Percentiles rank a stretch among this genome's conserved stretches.
phyloP scores from a whole-genome alignment of 2,113 vertebrate genomes.

The Brienomyrus brachyistius region DNA sequence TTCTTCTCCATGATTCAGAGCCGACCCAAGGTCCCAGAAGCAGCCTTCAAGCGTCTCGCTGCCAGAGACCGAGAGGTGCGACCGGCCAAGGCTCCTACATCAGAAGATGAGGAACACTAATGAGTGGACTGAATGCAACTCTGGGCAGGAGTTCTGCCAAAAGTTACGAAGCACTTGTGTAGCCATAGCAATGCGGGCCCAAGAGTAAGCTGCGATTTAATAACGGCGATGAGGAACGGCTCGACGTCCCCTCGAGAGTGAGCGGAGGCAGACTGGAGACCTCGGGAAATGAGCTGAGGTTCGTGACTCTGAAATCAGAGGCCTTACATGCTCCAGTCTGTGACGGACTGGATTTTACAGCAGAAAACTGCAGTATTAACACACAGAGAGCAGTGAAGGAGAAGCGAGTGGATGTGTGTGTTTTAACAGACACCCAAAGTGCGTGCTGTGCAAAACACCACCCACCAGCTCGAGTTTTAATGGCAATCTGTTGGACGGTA shows the following conservation, averaged over 20 bases:
- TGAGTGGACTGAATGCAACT: background rate
- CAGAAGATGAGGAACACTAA: background rate
- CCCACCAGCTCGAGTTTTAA: background rate
- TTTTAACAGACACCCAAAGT: background rate
- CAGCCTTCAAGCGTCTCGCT: background rate
- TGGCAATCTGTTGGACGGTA: background rate
- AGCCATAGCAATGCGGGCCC: slow-evolving; percentile 17
- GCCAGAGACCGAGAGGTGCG: background rate
- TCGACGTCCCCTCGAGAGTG: slow-evolving; percentile 11
- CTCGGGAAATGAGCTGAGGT: background rate
- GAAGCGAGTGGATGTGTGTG: background rate
- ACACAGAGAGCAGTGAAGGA: background rate
- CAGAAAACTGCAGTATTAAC: background rate
- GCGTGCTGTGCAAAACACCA: background rate
- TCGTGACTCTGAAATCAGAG: background rate
- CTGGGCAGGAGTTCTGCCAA: background rate
- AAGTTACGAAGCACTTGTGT: slow-evolving; percentile 15
- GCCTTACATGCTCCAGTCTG: background rate
- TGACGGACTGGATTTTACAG: background rate
- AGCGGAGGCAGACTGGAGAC: background rate
- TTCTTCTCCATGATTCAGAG: background rate
- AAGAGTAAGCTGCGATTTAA: slow-evolving; percentile 19
- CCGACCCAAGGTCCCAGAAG: background rate
- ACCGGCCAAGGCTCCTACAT: background rate
- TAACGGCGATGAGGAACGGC: slow-evolving; percentile 19